Conservation (phyloP, 1,140 invertebrate species). For the Tetragnatha versicolor region DNA sequence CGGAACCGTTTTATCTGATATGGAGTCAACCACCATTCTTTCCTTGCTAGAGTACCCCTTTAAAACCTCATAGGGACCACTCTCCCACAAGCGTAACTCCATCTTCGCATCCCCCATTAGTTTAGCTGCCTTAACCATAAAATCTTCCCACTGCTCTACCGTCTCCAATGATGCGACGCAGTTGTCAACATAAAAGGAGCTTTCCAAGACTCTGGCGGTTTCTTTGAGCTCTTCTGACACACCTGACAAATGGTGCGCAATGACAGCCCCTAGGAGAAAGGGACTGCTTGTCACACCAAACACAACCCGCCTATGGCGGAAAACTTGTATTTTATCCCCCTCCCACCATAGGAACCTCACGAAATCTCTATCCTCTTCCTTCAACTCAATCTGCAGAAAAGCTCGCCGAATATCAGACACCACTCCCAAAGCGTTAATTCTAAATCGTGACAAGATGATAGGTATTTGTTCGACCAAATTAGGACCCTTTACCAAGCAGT, state of each 20-base stretch:
- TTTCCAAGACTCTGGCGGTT: neutral
- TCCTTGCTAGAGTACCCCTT: no score
- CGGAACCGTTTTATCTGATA: no score
- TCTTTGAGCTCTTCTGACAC: neutral
- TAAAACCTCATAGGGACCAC: no score
- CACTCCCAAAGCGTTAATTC: neutral
- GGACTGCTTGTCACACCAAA: constrained; percentile 9
- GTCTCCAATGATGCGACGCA: neutral
- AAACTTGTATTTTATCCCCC: neutral
- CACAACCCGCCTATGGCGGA: neutral
- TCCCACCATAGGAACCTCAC: constrained; percentile 17
- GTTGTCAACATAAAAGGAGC: constrained; percentile 26
- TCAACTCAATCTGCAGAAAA: constrained; percentile 15
- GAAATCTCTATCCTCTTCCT: constrained; percentile 16
- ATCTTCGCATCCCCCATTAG: constrained; percentile 4
- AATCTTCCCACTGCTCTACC: neutral
- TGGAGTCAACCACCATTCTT: no score
- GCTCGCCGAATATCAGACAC: constrained; percentile 20
- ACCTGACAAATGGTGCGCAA: neutral
- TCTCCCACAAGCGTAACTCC: no score
- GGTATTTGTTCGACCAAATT: constrained; percentile 26
- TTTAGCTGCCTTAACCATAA: neutral
- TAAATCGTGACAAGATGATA: constrained; percentile 14
- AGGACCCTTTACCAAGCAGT: constrained; percentile 9
- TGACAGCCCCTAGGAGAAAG: neutral